These are phyloP conservation scores for Cirrhinus molitorella DNA, from an alignment of 2,797 vertebrate genomes.

Conservation along the genomic window DNA sequence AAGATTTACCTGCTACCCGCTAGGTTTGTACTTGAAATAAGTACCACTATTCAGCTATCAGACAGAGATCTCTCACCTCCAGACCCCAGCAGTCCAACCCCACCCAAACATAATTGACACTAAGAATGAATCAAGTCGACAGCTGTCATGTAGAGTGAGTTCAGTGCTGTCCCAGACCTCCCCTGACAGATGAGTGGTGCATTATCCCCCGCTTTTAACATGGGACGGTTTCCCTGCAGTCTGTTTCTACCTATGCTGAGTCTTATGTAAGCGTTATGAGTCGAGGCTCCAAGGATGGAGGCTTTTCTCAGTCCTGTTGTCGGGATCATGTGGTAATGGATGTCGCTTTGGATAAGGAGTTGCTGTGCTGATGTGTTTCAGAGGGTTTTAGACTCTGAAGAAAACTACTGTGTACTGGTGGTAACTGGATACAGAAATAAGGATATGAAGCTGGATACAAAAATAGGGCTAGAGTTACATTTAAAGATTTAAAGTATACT, in stretches of 20 bases:
- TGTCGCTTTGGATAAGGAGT: constrained; percentile 44
- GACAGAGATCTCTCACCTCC: not conserved
- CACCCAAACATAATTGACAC: not conserved
- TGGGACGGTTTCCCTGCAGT: constrained; percentile 14
- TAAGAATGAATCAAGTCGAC: constrained; percentile 54
- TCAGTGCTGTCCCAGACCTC: constrained; percentile 55
- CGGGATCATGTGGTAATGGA: constrained; percentile 52
- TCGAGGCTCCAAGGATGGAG: not conserved
- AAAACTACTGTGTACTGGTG: not conserved
- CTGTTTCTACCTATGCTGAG: constrained; percentile 7
- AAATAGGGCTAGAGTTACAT: not conserved
- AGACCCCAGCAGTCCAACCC: constrained; percentile 4
- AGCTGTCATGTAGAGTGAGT: constrained; percentile 69
- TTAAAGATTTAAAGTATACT: not conserved
- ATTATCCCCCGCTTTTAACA: constrained; percentile 34
- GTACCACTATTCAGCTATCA: not conserved
- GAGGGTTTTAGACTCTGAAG: not conserved
- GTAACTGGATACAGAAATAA: constrained; percentile 4
- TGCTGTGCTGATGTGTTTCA: constrained; percentile 16
- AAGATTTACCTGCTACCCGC: not conserved
- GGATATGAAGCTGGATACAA: not conserved
- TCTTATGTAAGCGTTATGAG: constrained; percentile 1
- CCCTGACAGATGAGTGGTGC: constrained; percentile 16
- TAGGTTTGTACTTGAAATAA: not conserved
- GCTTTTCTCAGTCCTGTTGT: constrained; percentile 52